Evolutionary conservation across 2,888 invertebrate genomes (phyloP).

Genomic region (Chymomyza caudatula): DNA sequence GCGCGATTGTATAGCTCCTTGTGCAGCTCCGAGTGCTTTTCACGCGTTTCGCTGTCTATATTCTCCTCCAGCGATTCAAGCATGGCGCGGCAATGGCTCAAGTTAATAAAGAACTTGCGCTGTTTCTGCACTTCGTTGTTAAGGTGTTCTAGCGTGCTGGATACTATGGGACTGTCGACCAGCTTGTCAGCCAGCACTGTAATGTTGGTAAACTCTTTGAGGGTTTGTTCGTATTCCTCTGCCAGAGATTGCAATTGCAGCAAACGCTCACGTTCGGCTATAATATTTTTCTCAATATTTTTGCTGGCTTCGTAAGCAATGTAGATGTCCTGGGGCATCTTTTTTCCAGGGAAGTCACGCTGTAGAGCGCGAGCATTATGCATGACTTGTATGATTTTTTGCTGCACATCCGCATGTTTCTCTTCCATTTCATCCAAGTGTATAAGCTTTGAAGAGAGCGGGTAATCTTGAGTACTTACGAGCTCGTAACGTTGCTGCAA

Average conservation of each 20-base stretch:
- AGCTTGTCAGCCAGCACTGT: conserved; percentile 90
- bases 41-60: conserved; percentile 87
- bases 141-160: conserved; percentile 87
- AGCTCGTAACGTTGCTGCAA: conserved; percentile 71
- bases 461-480: conserved; percentile 79
- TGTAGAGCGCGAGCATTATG: conserved; percentile 82
- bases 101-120: conserved; percentile 91
- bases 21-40: conserved; percentile 85
- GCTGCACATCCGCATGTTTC: conserved; percentile 82
- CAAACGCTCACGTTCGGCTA: conserved; percentile 86
- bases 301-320: conserved; percentile 83
- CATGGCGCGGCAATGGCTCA: conserved; percentile 91
- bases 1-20: conserved; percentile 88
- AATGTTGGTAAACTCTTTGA: conserved; percentile 91
- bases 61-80: conserved; percentile 91
- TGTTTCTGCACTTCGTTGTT: conserved; percentile 94
- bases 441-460: conserved; percentile 84
- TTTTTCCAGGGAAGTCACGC: conserved; percentile 84
- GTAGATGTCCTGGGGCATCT: conserved; percentile 84
- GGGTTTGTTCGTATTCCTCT: conserved; percentile 92
- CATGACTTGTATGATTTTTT: conserved; percentile 82
- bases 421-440: conserved; percentile 85
- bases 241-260: conserved; percentile 86
- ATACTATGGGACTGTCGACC: conserved; percentile 87
- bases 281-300: conserved; percentile 84